Percentiles rank a stretch among this genome's conserved stretches.
phyloP scores from a whole-genome alignment of 2,888 invertebrate genomes.

The Tenthredo livida region DNA sequence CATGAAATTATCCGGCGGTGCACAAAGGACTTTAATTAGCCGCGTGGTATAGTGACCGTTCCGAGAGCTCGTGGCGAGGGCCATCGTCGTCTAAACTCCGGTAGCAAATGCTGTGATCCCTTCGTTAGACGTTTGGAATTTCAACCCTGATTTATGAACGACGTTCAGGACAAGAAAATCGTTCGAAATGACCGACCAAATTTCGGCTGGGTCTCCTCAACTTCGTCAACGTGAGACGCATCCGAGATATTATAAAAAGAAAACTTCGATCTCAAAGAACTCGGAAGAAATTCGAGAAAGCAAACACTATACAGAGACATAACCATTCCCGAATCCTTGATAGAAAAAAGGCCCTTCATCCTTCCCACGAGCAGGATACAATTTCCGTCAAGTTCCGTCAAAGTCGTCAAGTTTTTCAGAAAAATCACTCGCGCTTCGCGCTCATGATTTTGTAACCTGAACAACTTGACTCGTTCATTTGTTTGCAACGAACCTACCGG shows the following conservation, averaged over 20 bases:
- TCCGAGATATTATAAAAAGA: neutral
- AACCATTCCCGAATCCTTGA: neutral
- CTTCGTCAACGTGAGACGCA: constrained; percentile 29
- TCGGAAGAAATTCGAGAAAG: neutral
- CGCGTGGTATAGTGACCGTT: constrained; percentile 46
- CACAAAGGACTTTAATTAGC: constrained; percentile 51
- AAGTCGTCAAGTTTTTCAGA: too few species aligned
- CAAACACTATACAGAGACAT: constrained; percentile 4
- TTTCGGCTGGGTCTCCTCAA: neutral
- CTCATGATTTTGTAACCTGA: too few species aligned
- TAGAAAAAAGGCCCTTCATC: neutral
- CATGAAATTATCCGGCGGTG: constrained; percentile 49
- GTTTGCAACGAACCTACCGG: too few species aligned
- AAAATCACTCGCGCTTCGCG: too few species aligned
- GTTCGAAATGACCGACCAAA: constrained; percentile 9
- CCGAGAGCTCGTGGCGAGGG: constrained; percentile 15
- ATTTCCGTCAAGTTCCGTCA: too few species aligned
- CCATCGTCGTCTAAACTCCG: constrained; percentile 42
- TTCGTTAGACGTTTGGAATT: constrained; percentile 51
- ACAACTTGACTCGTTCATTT: too few species aligned
- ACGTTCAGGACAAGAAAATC: constrained; percentile 22
- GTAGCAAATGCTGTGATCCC: constrained; percentile 49
- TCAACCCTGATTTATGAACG: constrained; percentile 47
- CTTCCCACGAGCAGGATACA: neutral
- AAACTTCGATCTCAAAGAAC: constrained; percentile 35